Conservation (phyloP, 2,888 invertebrate genomes). For the Latheticus oryzae region DNA sequence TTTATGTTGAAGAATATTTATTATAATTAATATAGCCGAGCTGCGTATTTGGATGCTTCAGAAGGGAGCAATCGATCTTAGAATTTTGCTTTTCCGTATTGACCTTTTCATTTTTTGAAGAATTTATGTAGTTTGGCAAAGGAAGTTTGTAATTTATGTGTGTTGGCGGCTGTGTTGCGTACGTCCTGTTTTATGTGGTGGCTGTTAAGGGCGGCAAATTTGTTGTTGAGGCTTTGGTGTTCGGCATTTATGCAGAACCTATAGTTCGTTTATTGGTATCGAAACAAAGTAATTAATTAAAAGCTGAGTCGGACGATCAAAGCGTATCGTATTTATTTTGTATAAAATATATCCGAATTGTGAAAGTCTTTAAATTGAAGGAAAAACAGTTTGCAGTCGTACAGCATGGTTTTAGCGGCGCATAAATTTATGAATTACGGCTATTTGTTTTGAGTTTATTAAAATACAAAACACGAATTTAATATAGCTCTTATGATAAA, state of each 20-base stretch:
- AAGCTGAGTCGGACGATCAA: constrained; percentile 28
- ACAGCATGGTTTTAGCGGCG: constrained; percentile 2
- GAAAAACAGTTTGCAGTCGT: constrained; percentile 4
- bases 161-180: constrained; percentile 1
- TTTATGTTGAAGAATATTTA: no score
- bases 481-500: constrained; percentile 37
- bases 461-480: constrained; percentile 40
- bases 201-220: constrained; percentile 18
- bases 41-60: no score
- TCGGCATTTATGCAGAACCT: constrained; percentile 30
- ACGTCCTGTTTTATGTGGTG: constrained; percentile 25
- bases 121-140: constrained; percentile 18
- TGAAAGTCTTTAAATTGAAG: constrained; percentile 8
- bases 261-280: constrained; percentile 18
- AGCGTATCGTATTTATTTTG: constrained; percentile 12
- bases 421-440: constrained; percentile 28
- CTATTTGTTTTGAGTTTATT: constrained; percentile 33
- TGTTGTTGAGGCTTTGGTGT: constrained; percentile 30
- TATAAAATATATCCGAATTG: constrained; percentile 21
- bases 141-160: constrained; percentile 25
- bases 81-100: constrained; percentile 6
- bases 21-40: no score
- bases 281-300: constrained; percentile 33
- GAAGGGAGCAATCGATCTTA: no score
- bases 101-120: constrained; percentile 15